Evolutionary conservation across 2,113 vertebrate genomes (phyloP).

Genomic region (Oncorhynchus gorbuscha): DNA sequence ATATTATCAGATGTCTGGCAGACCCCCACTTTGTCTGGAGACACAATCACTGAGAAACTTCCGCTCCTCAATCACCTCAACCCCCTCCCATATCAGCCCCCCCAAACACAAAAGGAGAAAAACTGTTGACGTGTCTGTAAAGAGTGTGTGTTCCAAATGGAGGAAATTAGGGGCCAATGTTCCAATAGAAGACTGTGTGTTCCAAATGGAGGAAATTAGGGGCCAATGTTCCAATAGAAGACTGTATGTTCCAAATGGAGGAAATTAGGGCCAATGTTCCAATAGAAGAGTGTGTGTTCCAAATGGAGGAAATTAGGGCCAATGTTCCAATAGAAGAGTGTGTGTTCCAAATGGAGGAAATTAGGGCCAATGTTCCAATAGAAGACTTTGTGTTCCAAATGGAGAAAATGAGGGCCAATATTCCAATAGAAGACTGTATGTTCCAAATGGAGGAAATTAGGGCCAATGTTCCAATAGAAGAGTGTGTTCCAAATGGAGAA

Average conservation of each 20-base stretch:
- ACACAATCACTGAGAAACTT: neutral
- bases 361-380: neutral
- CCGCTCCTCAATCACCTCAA: neutral
- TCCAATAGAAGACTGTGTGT: neutral
- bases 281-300: no score
- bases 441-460: no score
- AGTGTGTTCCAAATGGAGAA: no score
- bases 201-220: neutral
- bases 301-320: no score
- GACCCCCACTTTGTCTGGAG: slow-evolving; percentile 35
- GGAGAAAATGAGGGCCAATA: no score
- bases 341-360: neutral
- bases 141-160: no score
- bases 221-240: neutral
- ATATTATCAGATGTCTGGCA: slow-evolving; percentile 47
- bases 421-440: no score
- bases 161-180: no score
- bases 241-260: neutral
- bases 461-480: no score
- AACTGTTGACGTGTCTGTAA: neutral
- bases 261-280: no score
- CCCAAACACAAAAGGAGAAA: neutral
- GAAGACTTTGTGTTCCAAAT: neutral
- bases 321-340: no score
- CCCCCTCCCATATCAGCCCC: no score